phyloP scores from a whole-genome alignment of 2,797 vertebrate species.

The Sebastiscus tertius region DNA sequence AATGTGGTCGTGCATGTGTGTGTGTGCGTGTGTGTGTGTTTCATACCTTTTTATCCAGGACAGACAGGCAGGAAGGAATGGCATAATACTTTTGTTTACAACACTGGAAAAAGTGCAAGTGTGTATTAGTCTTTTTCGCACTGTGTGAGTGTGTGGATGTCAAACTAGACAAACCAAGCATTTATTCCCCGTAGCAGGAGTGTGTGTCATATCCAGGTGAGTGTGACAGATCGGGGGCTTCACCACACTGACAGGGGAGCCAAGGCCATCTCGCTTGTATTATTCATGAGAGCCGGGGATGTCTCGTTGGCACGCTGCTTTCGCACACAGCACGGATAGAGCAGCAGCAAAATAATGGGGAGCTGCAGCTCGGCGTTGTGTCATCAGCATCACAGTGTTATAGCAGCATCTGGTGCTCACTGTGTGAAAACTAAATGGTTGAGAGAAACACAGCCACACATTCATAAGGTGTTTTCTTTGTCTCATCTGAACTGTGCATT shows the following conservation, averaged over 20 bases:
- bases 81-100: slow-evolving; percentile 61
- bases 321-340: slow-evolving; percentile 46
- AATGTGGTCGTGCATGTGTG: slow-evolving; percentile 11
- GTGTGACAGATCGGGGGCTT: slow-evolving; percentile 71
- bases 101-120: slow-evolving; percentile 30
- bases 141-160: slow-evolving; percentile 35
- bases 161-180: slow-evolving; percentile 64
- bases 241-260: slow-evolving; percentile 52
- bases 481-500: no score
- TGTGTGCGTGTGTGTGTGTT: not conserved
- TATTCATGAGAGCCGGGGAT: slow-evolving; percentile 68
- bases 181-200: slow-evolving; percentile 61
- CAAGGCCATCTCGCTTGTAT: slow-evolving; percentile 61
- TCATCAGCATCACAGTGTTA: slow-evolving; percentile 43
- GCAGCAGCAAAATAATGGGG: slow-evolving; percentile 54
- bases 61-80: slow-evolving; percentile 20
- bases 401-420: slow-evolving; percentile 69
- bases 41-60: slow-evolving; percentile 22
- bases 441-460: no score
- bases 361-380: slow-evolving; percentile 25
- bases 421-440: slow-evolving; percentile 13
- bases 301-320: slow-evolving; percentile 45
- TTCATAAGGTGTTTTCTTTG: not conserved
- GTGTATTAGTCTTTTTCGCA: slow-evolving; percentile 35
- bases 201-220: slow-evolving; percentile 69